Conservation (phyloP, 1,140 invertebrate species). For the Aphelenchoides besseyi region DNA sequence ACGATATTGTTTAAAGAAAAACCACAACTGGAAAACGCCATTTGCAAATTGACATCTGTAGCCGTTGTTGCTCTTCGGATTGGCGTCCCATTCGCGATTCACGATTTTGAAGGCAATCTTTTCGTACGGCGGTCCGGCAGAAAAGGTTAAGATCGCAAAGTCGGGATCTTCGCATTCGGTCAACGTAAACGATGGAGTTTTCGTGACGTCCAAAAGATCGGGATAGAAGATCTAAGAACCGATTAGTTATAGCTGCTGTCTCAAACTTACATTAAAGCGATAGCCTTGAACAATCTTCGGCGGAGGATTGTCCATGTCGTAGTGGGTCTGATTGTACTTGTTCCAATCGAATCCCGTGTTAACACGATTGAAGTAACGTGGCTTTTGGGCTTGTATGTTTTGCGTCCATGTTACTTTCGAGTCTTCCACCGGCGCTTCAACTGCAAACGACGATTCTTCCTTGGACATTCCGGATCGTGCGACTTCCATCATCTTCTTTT, state of each 20-base stretch:
- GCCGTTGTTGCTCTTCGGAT: slow-evolving; percentile 89
- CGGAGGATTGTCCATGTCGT: slow-evolving; percentile 98
- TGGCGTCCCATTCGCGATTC: slow-evolving; percentile 98
- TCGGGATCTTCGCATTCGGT: slow-evolving; percentile 67
- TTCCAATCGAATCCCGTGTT: slow-evolving; percentile 96
- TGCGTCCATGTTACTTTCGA: slow-evolving; percentile 93
- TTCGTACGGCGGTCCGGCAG: slow-evolving; percentile 95
- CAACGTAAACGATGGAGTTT: slow-evolving; percentile 88
- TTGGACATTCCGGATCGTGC: slow-evolving; percentile 59
- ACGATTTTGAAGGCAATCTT: slow-evolving; percentile 99
- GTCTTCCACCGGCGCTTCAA: slow-evolving; percentile 75
- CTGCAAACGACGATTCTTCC: slow-evolving; percentile 86
- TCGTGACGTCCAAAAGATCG: slow-evolving; percentile 90
- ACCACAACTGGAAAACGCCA: slow-evolving; percentile 98
- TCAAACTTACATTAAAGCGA: slow-evolving; percentile 81
- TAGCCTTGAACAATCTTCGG: slow-evolving; percentile 99
- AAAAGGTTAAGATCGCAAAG: slow-evolving; percentile 89
- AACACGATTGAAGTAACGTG: slow-evolving; percentile 89
- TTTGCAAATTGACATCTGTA: slow-evolving; percentile 98
- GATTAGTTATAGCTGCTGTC: slow-evolving; percentile 3
- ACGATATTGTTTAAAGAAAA: slow-evolving; percentile 94
- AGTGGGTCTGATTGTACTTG: slow-evolving; percentile 95
- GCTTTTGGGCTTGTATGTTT: slow-evolving; percentile 93
- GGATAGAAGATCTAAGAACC: slow-evolving; percentile 85
- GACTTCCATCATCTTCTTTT: slow-evolving; percentile 50